These are phyloP conservation scores for Luperina nickerlii DNA, from an alignment of 2,888 invertebrate species.

Conservation along the genomic window DNA sequence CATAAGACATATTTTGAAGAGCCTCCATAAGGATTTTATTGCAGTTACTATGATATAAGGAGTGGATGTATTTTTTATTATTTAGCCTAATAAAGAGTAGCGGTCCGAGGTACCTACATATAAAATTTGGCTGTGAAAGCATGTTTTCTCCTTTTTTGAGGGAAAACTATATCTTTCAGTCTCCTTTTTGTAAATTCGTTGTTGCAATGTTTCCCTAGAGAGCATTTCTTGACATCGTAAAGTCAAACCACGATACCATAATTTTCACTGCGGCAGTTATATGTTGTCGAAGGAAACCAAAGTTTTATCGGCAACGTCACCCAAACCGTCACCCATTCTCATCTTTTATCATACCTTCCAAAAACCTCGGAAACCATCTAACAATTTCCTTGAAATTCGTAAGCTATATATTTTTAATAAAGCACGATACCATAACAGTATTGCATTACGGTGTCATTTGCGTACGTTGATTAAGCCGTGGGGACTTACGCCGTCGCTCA, in stretches of 20 bases:
- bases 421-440: constrained; percentile 40
- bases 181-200: too few species aligned
- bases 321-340: not conserved
- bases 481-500: constrained; percentile 60
- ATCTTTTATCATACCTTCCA: not conserved
- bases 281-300: not conserved
- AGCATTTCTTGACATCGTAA: not conserved
- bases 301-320: not conserved
- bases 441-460: constrained; percentile 50
- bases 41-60: too few species aligned
- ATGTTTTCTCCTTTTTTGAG: too few species aligned
- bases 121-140: too few species aligned
- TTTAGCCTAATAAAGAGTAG: too few species aligned
- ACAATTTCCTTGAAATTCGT: constrained; percentile 22
- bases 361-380: not conserved
- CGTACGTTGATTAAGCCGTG: constrained; percentile 55
- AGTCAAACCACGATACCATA: not conserved
- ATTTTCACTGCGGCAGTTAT: not conserved
- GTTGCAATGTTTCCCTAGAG: not conserved
- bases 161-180: too few species aligned
- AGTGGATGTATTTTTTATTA: too few species aligned
- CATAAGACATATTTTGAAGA: too few species aligned
- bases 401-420: constrained; percentile 40
- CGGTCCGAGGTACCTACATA: too few species aligned
- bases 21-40: too few species aligned